phyloP scores from a whole-genome alignment of 2,797 vertebrate genomes.

The Dendrocincla fuliginosa region DNA sequence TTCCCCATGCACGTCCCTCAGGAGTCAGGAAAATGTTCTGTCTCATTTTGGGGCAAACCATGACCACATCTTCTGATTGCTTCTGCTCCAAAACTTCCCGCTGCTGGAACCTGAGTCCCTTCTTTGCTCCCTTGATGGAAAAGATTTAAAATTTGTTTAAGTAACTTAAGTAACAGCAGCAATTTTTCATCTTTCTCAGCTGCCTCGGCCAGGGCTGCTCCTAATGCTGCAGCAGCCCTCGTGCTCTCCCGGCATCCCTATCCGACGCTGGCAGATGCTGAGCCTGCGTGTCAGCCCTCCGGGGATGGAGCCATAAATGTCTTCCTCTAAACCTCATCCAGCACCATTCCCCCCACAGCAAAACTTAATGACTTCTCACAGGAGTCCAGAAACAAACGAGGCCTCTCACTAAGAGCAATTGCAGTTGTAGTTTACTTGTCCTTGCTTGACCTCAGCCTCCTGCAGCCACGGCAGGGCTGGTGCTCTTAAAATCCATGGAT shows the following conservation, averaged over 20 bases:
- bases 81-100: not conserved
- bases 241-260: not conserved
- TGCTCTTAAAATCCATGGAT: not conserved
- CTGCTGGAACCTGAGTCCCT: not conserved
- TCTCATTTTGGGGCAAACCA: not conserved
- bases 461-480: not conserved
- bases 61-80: not conserved
- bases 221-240: not conserved
- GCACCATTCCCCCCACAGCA: not conserved
- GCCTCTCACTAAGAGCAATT: not conserved
- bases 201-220: not conserved
- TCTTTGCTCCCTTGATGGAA: not conserved
- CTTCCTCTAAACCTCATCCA: conserved; percentile 2
- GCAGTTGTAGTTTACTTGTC: not conserved
- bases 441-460: not conserved
- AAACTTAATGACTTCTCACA: not conserved
- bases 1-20: not conserved
- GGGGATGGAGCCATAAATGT: not conserved
- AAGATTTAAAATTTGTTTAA: not conserved
- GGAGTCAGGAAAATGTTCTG: not conserved
- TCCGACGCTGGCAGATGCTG: not conserved
- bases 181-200: not conserved
- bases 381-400: not conserved
- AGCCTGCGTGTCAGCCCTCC: not conserved
- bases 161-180: not conserved